A percentile compares a stretch with the other conserved stretches of the same genome.
Conservation (phyloP, 2,888 invertebrate species). For the Alentia gelatinosa region DNA sequence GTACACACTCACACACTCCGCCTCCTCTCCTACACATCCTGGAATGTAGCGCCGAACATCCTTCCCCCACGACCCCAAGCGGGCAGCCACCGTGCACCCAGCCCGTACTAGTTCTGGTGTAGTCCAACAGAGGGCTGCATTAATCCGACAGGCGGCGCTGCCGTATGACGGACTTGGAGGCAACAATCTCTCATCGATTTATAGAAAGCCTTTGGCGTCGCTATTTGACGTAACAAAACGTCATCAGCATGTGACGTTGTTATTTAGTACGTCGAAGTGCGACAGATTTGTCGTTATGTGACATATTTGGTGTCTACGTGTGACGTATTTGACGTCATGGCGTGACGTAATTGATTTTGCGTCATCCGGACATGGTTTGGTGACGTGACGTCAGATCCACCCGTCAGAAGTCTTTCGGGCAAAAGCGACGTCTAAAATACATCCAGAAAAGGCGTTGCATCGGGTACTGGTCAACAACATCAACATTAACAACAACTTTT, state of each 20-base stretch:
- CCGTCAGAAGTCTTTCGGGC: background rate
- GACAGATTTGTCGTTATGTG: too few species aligned
- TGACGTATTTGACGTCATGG: background rate
- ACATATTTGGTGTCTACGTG: background rate
- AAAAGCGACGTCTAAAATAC: too few species aligned
- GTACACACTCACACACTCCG: background rate
- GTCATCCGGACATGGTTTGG: background rate
- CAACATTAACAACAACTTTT: background rate
- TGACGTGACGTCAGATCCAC: background rate
- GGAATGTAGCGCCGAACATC: conserved; percentile 7
- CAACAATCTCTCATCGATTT: background rate
- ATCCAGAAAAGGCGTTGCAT: conserved; percentile 31
- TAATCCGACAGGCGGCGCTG: conserved; percentile 15
- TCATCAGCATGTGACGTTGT: background rate
- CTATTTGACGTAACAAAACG: background rate
- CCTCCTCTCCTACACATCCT: background rate
- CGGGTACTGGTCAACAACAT: background rate
- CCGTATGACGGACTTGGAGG: background rate
- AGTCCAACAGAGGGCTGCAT: background rate
- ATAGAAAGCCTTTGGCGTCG: background rate
- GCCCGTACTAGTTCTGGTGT: background rate
- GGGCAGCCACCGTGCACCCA: background rate
- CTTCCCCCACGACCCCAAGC: background rate
- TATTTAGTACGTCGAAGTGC: too few species aligned
- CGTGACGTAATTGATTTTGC: background rate